A percentile compares a stretch with the other conserved stretches of the same genome.
phyloP scores from a whole-genome alignment of 2,113 vertebrate genomes.

The Hydropotes inermis region DNA sequence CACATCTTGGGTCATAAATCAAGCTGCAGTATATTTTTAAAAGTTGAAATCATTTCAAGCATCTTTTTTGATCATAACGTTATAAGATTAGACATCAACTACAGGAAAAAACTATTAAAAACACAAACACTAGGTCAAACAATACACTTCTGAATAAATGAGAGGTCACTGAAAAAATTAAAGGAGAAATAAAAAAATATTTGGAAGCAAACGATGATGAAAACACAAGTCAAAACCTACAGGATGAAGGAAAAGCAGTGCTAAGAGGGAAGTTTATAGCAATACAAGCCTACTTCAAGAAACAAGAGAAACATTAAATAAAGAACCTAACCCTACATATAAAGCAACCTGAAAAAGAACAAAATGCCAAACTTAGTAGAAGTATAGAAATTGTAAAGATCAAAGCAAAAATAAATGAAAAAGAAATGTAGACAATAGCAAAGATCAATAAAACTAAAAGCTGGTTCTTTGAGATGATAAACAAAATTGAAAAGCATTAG shows the following conservation, averaged over 20 bases:
- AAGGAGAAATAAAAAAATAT: background rate
- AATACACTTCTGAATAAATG: background rate
- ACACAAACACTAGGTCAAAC: background rate
- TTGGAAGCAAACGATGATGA: background rate
- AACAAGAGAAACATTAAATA: background rate
- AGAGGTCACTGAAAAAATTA: background rate
- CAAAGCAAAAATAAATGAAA: background rate
- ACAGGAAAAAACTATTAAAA: background rate
- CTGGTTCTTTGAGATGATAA: background rate
- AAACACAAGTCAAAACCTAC: background rate
- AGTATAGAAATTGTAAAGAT: background rate
- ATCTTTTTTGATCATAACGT: background rate
- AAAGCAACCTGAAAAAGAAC: background rate
- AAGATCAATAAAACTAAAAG: background rate
- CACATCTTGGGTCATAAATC: background rate
- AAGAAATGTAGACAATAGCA: background rate
- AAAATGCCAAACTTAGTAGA: background rate
- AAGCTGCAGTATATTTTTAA: background rate
- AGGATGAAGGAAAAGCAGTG: background rate
- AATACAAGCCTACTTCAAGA: background rate
- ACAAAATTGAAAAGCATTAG: background rate
- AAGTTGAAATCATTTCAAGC: background rate
- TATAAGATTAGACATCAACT: background rate
- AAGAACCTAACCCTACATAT: background rate
- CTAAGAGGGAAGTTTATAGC: background rate